Conservation (phyloP, 2,113 vertebrate genomes). For the Thunnus thynnus region DNA sequence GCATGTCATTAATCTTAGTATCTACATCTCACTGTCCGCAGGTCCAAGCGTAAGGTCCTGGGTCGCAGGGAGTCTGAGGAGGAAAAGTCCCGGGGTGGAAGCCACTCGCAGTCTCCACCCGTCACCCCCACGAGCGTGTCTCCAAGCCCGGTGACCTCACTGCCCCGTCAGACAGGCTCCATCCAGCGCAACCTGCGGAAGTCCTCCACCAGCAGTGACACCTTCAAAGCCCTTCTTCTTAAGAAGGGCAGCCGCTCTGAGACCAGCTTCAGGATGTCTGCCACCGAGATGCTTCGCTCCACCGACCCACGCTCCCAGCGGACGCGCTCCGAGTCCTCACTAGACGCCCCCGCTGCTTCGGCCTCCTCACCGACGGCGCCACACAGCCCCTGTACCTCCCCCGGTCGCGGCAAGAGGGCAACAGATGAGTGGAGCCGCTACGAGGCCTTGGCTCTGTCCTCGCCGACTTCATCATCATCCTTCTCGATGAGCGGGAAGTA, state of each 20-base stretch:
- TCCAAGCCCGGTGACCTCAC: conserved; percentile 80
- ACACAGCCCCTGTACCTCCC: conserved; percentile 84
- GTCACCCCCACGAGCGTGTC: conserved; percentile 88
- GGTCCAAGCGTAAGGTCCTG: conserved; percentile 98
- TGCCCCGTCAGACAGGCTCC: conserved; percentile 88
- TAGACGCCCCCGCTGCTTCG: conserved; percentile 46
- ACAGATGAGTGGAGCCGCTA: conserved; percentile 92
- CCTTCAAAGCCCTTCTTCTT: conserved; percentile 98
- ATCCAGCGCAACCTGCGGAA: conserved; percentile 95
- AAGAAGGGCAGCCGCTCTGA: conserved; percentile 96
- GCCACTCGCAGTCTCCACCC: conserved; percentile 90
- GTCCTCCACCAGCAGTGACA: conserved; percentile 96
- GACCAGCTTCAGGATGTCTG: conserved; percentile 94
- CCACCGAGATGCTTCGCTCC: conserved; percentile 94
- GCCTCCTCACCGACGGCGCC: conserved; percentile 66
- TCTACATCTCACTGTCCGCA: conserved; percentile 52
- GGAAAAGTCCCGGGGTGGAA: conserved; percentile 84
- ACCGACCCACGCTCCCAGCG: conserved; percentile 93
- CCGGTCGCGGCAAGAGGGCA: conserved; percentile 83
- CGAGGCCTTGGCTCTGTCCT: conserved; percentile 89
- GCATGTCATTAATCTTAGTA: neutral
- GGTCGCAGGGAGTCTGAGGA: conserved; percentile 96
- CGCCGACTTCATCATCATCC: conserved; percentile 70
- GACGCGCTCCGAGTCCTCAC: conserved; percentile 80
- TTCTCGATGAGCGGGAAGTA: conserved; percentile 87